Conservation (phyloP, 2,113 vertebrate genomes). For the Tachuris rubrigastra region DNA sequence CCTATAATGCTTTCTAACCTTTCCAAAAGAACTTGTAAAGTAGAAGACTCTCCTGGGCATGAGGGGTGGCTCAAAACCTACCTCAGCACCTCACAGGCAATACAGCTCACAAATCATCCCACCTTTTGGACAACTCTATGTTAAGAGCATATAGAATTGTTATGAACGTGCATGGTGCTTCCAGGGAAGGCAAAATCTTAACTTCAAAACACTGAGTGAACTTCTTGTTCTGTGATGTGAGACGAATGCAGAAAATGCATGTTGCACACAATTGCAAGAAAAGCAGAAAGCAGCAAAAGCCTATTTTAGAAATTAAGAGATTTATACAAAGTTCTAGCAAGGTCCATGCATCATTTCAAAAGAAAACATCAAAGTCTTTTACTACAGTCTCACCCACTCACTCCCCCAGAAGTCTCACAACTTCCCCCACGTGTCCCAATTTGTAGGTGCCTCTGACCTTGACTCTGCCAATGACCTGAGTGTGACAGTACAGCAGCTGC, state of each 20-base stretch:
- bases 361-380: background rate
- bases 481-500: background rate
- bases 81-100: background rate
- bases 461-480: background rate
- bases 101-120: background rate
- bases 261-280: background rate
- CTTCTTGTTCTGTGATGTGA: background rate
- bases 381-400: background rate
- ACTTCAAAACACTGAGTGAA: background rate
- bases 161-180: background rate
- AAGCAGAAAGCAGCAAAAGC: background rate
- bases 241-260: background rate
- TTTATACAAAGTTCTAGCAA: background rate
- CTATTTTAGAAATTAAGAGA: background rate
- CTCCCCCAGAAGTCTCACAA: background rate
- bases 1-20: rapidly evolving
- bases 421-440: background rate
- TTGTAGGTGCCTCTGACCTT: background rate
- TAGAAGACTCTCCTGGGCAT: background rate
- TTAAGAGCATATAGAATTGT: background rate
- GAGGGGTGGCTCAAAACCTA: background rate
- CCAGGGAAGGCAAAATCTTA: background rate
- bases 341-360: background rate
- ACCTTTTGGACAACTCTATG: background rate
- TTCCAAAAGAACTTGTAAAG: background rate